Conservation (phyloP, 2,113 vertebrate genomes). For the Propithecus coquereli region DNA sequence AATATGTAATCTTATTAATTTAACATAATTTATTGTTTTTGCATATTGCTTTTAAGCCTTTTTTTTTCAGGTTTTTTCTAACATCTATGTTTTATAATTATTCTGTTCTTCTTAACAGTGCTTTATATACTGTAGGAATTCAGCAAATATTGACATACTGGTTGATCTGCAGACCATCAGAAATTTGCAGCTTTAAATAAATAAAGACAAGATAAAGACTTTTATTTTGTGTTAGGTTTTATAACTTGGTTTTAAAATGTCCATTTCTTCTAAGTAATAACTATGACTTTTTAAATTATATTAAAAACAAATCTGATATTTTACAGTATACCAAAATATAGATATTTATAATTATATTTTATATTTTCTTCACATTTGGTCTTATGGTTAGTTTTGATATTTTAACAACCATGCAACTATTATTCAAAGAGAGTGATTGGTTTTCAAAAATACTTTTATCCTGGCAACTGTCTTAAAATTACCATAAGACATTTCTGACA, state of each 20-base stretch:
- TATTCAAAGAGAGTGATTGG: neutral
- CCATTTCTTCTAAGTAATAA: neutral
- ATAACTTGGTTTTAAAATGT: neutral
- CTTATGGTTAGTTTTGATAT: neutral
- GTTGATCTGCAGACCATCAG: neutral
- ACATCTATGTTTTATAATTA: neutral
- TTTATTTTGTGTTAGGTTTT: neutral
- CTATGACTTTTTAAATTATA: neutral
- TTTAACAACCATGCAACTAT: neutral
- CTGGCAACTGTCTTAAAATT: neutral
- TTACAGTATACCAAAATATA: neutral
- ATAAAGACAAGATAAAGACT: neutral
- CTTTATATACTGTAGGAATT: neutral
- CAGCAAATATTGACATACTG: neutral
- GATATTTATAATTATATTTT: neutral
- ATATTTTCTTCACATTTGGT: neutral
- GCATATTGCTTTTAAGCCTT: neutral
- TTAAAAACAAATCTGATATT: constrained; percentile 3
- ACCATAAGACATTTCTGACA: neutral
- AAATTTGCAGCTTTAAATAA: neutral
- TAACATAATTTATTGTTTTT: neutral
- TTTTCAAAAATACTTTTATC: neutral
- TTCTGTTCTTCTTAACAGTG: neutral
- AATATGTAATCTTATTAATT: neutral
- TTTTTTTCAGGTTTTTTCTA: neutral